Percentiles rank a stretch among this genome's conserved stretches.
Evolutionary conservation across 37 sponge, comb jelly and placozoan species (phyloP).

Genomic region (Crambe crambe): DNA sequence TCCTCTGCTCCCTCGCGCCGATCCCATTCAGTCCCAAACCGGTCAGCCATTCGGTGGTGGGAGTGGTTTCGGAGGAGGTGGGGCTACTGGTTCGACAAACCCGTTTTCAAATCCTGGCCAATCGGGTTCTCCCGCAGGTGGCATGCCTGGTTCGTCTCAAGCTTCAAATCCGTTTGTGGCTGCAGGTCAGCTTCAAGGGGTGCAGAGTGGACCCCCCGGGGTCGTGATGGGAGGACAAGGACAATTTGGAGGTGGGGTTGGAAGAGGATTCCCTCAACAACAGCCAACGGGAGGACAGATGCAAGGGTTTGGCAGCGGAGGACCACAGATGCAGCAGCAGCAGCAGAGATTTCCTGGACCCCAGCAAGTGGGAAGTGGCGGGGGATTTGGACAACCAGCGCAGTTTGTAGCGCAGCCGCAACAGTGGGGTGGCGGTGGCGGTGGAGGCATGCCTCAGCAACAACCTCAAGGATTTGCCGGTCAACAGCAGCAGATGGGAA

Average conservation of each 20-base stretch:
- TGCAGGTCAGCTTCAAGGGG: constrained; percentile 10
- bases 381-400: neutral
- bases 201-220: neutral
- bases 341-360: neutral
- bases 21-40: neutral
- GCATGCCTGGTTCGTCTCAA: neutral
- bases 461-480: constrained; percentile 4
- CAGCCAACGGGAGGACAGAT: neutral
- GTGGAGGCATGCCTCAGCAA: neutral
- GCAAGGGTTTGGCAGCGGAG: neutral
- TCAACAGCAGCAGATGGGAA: neutral
- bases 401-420: constrained; percentile 10
- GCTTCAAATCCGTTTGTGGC: constrained; percentile 12
- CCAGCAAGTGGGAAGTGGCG: neutral
- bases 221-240: neutral
- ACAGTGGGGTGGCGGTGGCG: neutral
- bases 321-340: constrained; percentile 9
- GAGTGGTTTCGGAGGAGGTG: constrained; percentile 15
- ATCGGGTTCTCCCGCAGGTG: neutral
- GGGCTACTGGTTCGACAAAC: constrained; percentile 13
- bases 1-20: neutral
- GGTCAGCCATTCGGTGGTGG: neutral
- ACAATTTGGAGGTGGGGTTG: constrained; percentile 11
- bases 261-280: neutral
- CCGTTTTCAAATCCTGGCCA: constrained; percentile 19